These are phyloP conservation scores for Aselliscus stoliczkanus DNA, from an alignment of 2,797 vertebrate genomes.

Conservation along the genomic window DNA sequence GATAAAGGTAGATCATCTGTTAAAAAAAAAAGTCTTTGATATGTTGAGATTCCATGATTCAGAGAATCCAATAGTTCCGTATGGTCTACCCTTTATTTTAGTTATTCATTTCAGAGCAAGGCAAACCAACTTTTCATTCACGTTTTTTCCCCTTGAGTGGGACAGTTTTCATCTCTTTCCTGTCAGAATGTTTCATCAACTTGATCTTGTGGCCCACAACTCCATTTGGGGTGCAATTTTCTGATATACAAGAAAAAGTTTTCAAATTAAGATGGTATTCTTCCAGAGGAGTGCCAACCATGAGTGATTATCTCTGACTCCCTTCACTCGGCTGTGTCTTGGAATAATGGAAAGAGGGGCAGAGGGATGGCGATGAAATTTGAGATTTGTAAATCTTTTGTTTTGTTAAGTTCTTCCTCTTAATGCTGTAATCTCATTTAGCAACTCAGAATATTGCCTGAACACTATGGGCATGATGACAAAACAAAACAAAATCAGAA, in stretches of 20 bases:
- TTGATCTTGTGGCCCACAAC: background rate
- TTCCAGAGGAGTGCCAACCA: background rate
- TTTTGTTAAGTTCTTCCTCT: background rate
- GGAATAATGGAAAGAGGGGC: background rate
- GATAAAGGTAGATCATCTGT: background rate
- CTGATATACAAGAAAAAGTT: background rate
- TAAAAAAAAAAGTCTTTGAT: background rate
- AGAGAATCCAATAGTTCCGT: background rate
- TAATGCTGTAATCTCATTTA: background rate
- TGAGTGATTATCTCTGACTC: background rate
- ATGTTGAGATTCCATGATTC: background rate
- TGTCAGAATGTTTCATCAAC: background rate
- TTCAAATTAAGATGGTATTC: background rate
- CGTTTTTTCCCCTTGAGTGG: background rate
- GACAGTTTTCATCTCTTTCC: conserved; percentile 1
- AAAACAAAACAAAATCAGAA: conserved; percentile 19
- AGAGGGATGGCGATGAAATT: background rate
- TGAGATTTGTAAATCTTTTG: background rate
- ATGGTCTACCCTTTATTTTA: background rate
- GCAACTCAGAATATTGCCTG: background rate
- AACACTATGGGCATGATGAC: conserved; percentile 1
- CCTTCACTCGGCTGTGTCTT: background rate
- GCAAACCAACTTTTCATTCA: background rate
- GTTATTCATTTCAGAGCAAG: background rate
- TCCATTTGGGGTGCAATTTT: conserved; percentile 26